Evolutionary conservation across 1,140 invertebrate genomes (phyloP).

Genomic region (Magallana ariakensis): DNA sequence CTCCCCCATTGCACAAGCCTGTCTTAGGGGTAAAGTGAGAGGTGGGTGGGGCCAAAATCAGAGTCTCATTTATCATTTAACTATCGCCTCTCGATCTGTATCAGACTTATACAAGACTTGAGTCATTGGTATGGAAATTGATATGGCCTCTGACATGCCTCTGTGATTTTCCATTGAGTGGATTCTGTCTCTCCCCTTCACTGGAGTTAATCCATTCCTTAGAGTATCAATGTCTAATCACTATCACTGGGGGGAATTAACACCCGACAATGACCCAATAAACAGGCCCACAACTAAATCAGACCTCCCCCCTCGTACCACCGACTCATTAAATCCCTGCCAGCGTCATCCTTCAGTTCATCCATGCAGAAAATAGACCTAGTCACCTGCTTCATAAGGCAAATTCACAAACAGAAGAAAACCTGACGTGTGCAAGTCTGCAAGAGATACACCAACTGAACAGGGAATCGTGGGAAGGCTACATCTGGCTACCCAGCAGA

Average conservation of each 20-base stretch:
- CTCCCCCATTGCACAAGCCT: background rate
- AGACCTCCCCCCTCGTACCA: background rate
- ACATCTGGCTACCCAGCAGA: slow-evolving; percentile 49
- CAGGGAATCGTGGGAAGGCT: slow-evolving; percentile 52
- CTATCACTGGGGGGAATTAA: background rate
- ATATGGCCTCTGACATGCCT: slow-evolving; percentile 4
- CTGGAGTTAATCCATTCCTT: background rate
- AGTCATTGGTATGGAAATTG: slow-evolving; percentile 9
- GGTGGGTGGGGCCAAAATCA: background rate
- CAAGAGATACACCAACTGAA: background rate
- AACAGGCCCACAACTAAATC: slow-evolving; percentile 3
- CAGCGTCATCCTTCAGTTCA: slow-evolving; percentile 19
- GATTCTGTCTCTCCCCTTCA: background rate
- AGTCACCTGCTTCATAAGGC: slow-evolving; percentile 56
- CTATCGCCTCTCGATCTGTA: background rate
- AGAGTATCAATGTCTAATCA: slow-evolving; percentile 5
- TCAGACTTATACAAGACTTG: background rate
- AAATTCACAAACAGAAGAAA: slow-evolving; percentile 42
- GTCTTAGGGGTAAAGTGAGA: background rate
- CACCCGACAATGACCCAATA: background rate
- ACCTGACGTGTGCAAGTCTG: slow-evolving; percentile 12
- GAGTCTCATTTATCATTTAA: background rate
- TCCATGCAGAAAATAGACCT: slow-evolving; percentile 52
- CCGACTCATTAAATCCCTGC: background rate
- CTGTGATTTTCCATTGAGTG: background rate